Percentiles rank a stretch among this genome's conserved stretches.
These are phyloP conservation scores for Meta bourneti DNA, from an alignment of 2,888 invertebrate species.

Conservation along the genomic window DNA sequence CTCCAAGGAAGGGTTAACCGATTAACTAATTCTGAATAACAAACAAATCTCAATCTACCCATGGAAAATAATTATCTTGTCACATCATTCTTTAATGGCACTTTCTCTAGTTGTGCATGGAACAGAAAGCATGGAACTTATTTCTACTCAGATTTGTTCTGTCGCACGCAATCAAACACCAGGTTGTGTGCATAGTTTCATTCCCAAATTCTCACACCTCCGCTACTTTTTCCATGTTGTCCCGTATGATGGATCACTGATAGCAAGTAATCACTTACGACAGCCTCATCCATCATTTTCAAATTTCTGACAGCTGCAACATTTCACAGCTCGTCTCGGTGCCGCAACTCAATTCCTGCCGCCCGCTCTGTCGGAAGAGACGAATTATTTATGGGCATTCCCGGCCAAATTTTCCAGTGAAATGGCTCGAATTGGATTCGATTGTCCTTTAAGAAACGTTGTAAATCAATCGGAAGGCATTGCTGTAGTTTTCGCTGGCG, in stretches of 20 bases:
- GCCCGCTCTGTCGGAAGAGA: not conserved
- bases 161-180: too few relatives aligned
- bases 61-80: too few relatives aligned
- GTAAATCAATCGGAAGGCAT: not conserved
- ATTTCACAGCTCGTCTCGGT: not conserved
- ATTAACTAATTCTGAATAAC: too few relatives aligned
- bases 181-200: too few relatives aligned
- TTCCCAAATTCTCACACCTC: not conserved
- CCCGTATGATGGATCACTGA: slow-evolving; percentile 17
- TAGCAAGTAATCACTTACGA: slow-evolving; percentile 25
- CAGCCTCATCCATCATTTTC: slow-evolving; percentile 28
- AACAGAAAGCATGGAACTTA: too few relatives aligned
- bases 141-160: too few relatives aligned
- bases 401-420: not conserved
- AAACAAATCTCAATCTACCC: too few relatives aligned
- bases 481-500: not conserved
- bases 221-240: not conserved
- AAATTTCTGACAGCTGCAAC: not conserved
- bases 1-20: too few relatives aligned
- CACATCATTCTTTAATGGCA: too few relatives aligned
- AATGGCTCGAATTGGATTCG: not conserved
- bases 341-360: not conserved
- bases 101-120: too few relatives aligned
- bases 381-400: not conserved
- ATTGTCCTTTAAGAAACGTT: not conserved